Evolutionary conservation across 2,113 vertebrate species (phyloP), one percentile per base, ranked within the genome.

Genomic region (Machaerirhynchus nigripectus): DNA sequence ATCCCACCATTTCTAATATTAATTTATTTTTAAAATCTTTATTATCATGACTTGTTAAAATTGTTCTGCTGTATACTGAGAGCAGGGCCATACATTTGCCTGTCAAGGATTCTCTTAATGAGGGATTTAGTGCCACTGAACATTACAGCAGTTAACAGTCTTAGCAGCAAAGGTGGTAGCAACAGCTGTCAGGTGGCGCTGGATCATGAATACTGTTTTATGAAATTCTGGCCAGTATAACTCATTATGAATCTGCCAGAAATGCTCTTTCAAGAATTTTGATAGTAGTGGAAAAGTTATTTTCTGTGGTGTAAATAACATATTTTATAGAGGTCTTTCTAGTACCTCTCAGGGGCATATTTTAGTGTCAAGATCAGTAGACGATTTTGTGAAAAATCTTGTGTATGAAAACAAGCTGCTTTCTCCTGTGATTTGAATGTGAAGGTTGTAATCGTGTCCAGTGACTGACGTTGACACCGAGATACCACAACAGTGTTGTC

Each of bases 151-250:
- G 39, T 50, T 78, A 59, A 87, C 37, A 84, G 23, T 13, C 17
- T 89, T 73, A 87, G 39, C 35, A 70, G 52, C 60, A 71, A 8
- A 56, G 35, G 30, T 85, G 49, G 35, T 84, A 82, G 68, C 42
- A 84, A 63, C 84, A 90, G 70, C 82, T 94, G 90, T 92, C 90
- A 93, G 78, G 57, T 94, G 82, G 27, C 71, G 53, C 65, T 83
- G 50, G 63, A 80, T 79, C 28, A 49, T 79, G 78, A 90, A 90
- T 91, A 47, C 39, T 87, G 13, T 87, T 87, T 91, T 89, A 60
- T 69, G 40, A 69, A 94, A 69, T 42, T 77, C 64, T 92, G 83
- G 35, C 10, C 30, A 27, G 15, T 69, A 30, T 67, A 92, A 74
- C 74, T 76, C 17, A 3, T 82, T 92, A 89, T 53, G 33, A 91